Evolutionary conservation across 2,888 invertebrate species (phyloP).

Genomic region (Amphipoea lucens): DNA sequence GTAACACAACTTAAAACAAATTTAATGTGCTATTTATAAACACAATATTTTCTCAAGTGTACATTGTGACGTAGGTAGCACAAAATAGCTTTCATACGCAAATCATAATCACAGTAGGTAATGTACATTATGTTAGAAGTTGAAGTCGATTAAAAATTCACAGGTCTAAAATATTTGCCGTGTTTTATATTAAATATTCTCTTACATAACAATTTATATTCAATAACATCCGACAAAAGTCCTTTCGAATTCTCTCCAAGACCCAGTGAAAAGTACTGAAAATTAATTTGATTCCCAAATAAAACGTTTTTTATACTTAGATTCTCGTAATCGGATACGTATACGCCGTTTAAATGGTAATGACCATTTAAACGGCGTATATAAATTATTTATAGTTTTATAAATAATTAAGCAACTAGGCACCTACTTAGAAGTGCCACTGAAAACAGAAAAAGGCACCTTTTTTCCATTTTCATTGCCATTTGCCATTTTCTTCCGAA

Average conservation of each 20-base stretch:
- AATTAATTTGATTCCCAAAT: background rate
- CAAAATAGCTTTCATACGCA: slow-evolving; percentile 34
- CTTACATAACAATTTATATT: background rate
- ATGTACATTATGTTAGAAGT: background rate
- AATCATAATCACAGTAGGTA: slow-evolving; percentile 13
- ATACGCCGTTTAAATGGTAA: background rate
- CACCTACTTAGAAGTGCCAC: background rate
- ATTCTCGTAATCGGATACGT: background rate
- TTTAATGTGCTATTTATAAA: slow-evolving; percentile 47
- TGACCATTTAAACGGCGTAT: no score
- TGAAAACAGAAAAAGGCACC: no score
- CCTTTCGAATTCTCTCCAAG: background rate
- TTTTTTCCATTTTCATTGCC: background rate
- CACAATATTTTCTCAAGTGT: slow-evolving; percentile 67
- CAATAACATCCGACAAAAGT: background rate
- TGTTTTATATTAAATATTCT: background rate
- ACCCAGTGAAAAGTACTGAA: background rate
- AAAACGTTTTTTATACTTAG: background rate
- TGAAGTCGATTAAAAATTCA: slow-evolving; percentile 17
- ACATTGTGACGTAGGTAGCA: slow-evolving; percentile 48
- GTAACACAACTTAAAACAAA: slow-evolving; percentile 43
- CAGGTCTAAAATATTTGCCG: background rate
- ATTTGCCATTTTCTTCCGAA: background rate
- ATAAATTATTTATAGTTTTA: background rate
- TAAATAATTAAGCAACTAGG: background rate